Base-by-base conservation (phyloP, 2,113 vertebrate genomes). In the Herpetotheres cachinnans region DNA sequence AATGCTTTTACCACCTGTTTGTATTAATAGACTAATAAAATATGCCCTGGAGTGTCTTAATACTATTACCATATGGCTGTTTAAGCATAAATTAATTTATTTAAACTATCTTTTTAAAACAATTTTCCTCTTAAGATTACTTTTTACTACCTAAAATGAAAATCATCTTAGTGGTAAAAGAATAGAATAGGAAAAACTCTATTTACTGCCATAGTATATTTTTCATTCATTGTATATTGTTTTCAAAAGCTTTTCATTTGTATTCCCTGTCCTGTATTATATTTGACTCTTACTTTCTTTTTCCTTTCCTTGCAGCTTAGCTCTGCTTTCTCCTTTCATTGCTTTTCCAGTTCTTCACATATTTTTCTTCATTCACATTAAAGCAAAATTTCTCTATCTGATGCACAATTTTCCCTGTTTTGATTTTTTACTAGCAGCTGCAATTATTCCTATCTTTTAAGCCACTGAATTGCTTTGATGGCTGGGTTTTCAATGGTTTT, bases 1-100 rank as follows among this genome's bases (percentile, higher is more conserved):
- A 81, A 32, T 88, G 50, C n/a, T 86, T 95, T 89, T 90, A 47
- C 30, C 62, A 86, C 15, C n/a, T 66, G 21, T 70, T 76, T 85
- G 6, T 56, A 93, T 66, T 88, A 94, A 86, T 15, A 82, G 52
- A n/a, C 34, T 77, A 79, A 84, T 95, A 88, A 95, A 95, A 67
- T 46, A 77, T 86, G 30, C 50, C 56, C 38, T 44, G 7, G 38
- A 74, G 16, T 73, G 8, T 72, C 44, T 83, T 91, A 67, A 24
- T 91, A 25, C 22, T 90, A 32, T 86, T 80, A 88, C 18, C 66
- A 29, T 72, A 71, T 92, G 42, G 32, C 17, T 74, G 7, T 81
- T 74, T 59, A 90, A 89, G 8, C 2, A 46, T 56, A 25, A 71
- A 56, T 92, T 90, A 90, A 81, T 94, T 77, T 86, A 80, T 88